Percentiles rank a stretch among this genome's conserved stretches.
Evolutionary conservation across 2,888 invertebrate genomes (phyloP).

Genomic region (Rotaria magnacalcarata): DNA sequence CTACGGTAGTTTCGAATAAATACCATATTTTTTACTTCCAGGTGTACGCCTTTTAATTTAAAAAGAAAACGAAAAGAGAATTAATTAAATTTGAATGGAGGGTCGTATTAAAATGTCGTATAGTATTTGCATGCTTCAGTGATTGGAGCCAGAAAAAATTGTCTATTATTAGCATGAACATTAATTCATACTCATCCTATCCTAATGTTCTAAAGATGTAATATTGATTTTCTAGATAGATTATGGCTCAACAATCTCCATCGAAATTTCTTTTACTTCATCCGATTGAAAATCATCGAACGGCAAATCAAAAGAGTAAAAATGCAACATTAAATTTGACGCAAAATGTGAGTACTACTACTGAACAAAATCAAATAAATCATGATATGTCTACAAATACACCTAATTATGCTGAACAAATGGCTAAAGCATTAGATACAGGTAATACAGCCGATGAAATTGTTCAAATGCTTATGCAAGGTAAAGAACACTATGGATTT

Average conservation of each 20-base stretch:
- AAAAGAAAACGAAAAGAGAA: no score
- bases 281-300: background rate
- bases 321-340: background rate
- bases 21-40: no score
- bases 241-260: background rate
- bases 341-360: background rate
- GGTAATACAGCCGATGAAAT: background rate
- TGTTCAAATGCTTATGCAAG: conserved; percentile 18
- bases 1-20: no score
- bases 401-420: conserved; percentile 10
- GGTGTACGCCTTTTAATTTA: no score
- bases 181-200: no score
- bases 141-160: no score
- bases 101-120: no score
- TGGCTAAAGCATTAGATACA: background rate
- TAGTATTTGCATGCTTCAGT: no score
- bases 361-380: background rate
- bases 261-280: background rate
- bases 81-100: no score
- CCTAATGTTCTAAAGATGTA: no score
- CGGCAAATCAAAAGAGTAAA: background rate
- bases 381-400: background rate
- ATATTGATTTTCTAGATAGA: background rate
- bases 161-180: no score
- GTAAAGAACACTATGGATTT: background rate